Evolutionary conservation across 2,888 invertebrate species (phyloP).

Genomic region (Acanthosoma haemorrhoidale): DNA sequence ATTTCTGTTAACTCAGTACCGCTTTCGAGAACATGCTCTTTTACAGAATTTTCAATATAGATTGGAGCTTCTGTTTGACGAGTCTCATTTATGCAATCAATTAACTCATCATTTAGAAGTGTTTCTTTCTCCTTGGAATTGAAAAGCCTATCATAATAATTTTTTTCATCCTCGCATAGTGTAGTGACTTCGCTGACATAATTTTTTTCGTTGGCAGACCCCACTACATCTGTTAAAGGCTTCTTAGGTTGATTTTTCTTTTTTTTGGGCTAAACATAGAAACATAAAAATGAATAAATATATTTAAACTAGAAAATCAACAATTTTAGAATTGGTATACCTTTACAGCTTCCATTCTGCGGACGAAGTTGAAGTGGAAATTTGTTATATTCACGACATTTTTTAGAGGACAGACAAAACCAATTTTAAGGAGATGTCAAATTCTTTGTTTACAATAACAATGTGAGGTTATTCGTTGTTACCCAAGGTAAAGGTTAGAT

Average conservation of each 20-base stretch:
- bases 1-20: conserved; percentile 25
- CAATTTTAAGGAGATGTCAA: conserved; percentile 8
- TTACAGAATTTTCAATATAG: not conserved
- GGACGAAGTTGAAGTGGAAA: not conserved
- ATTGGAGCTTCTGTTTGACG: not conserved
- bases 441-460: not conserved
- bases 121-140: not conserved
- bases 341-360: conserved; percentile 5
- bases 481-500: not conserved
- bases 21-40: not conserved
- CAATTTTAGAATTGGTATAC: not conserved
- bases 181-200: not conserved
- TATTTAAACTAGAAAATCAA: not conserved
- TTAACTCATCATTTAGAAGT: not conserved
- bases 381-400: not conserved
- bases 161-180: not conserved
- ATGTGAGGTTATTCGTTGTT: not conserved
- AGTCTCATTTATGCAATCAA: not conserved
- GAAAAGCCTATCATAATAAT: not conserved
- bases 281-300: not conserved
- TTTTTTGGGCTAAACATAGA: not conserved
- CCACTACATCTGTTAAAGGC: not conserved
- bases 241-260: conserved; percentile 9
- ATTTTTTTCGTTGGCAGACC: conserved; percentile 1
- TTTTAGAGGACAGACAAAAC: not conserved